Evolutionary conservation across 2,797 vertebrate species (phyloP).

Genomic region (Oreochromis mossambicus): DNA sequence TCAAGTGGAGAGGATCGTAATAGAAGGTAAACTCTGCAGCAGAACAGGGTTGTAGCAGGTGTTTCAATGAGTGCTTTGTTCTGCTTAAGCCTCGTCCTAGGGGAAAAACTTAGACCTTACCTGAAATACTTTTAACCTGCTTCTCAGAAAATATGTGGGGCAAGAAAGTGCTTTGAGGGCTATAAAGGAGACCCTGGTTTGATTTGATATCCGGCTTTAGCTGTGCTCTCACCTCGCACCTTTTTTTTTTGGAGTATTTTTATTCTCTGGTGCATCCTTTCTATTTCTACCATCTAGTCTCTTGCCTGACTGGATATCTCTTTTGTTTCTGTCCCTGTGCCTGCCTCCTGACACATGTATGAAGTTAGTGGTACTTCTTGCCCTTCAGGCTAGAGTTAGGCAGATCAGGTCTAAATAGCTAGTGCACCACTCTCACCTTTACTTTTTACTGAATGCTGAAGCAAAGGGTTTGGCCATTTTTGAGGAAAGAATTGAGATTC

Average conservation of each 20-base stretch:
- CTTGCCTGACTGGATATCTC: background rate
- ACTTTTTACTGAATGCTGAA: constrained; percentile 14
- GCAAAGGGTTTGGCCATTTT: constrained; percentile 12
- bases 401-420: constrained; percentile 8
- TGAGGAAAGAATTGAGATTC: background rate
- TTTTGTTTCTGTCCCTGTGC: background rate
- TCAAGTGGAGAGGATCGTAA: background rate
- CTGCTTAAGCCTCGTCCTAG: constrained; percentile 21
- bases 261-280: background rate
- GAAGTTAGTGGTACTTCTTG: background rate
- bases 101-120: constrained; percentile 34
- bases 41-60: background rate
- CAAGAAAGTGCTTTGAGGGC: constrained; percentile 33
- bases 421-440: background rate
- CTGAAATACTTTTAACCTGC: constrained; percentile 55
- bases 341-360: background rate
- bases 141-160: constrained; percentile 36
- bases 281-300: background rate
- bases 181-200: constrained; percentile 39
- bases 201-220: constrained; percentile 39
- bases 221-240: background rate
- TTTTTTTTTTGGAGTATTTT: background rate
- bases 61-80: constrained; percentile 42
- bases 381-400: background rate
- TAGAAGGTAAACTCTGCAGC: background rate